These are phyloP conservation scores for Ypsolopha sequella DNA, from an alignment of 2,888 invertebrate genomes.

Conservation along the genomic window DNA sequence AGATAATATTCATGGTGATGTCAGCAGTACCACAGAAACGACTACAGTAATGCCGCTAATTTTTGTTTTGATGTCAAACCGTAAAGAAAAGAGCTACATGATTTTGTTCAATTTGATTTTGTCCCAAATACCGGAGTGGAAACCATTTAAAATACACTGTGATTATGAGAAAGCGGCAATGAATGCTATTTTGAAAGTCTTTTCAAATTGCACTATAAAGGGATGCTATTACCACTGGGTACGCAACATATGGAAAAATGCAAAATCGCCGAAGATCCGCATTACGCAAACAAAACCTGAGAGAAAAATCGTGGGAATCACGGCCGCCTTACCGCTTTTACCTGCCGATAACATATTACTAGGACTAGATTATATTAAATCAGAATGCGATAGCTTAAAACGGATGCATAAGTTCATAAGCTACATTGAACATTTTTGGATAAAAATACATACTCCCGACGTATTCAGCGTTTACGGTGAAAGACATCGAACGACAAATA, in stretches of 20 bases:
- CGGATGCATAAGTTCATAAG: background rate
- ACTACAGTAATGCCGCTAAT: conserved; percentile 5
- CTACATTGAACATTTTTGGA: background rate
- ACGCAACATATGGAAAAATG: no score
- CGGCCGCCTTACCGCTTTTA: conserved; percentile 5
- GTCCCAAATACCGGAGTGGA: conserved; percentile 7
- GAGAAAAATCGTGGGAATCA: conserved; percentile 9
- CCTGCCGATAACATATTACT: background rate
- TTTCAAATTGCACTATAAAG: background rate
- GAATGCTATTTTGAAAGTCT: conserved; percentile 8
- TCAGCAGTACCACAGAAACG: conserved; percentile 3
- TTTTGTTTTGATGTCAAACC: conserved; percentile 6
- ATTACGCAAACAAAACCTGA: conserved; percentile 8
- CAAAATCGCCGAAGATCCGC: conserved; percentile 3
- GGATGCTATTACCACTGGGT: background rate
- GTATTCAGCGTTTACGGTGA: conserved; percentile 2
- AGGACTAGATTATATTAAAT: no score
- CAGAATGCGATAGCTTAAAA: no score
- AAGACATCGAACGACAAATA: background rate
- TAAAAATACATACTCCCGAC: no score
- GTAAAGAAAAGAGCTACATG: conserved; percentile 5
- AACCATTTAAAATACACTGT: conserved; percentile 1
- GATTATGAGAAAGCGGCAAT: background rate
- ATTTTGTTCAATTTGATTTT: conserved; percentile 7
- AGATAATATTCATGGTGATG: background rate